Base-by-base conservation (phyloP, 2,797 vertebrate species). In the Limnodromus scolopaceus region DNA sequence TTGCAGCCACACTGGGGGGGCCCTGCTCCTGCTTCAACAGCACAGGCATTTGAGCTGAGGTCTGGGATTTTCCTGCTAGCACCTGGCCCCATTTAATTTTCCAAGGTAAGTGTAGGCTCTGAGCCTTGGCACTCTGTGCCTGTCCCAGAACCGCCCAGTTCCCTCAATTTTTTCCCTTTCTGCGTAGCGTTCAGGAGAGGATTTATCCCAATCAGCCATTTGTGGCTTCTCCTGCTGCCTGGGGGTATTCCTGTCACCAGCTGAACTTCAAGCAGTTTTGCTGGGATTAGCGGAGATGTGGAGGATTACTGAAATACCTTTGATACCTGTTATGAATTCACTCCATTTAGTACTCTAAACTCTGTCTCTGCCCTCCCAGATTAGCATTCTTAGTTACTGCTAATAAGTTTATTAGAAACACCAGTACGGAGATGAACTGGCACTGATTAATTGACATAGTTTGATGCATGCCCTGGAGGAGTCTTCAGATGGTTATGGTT, bases 401-500 rank as follows among this genome's bases (percentile, higher is more conserved):
- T 79, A 28, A 36, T 27, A 48, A 55, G 16, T 84, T 70, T 54
- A 27, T 82, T 63, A 41, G 36, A 32, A 83, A 38, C 66, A 30
- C 34, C 12, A 22, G n/a, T 28, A 34, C 1, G 4, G 45, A 74
- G 43, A 23, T 60, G 60, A 66, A n/a, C 28, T 0, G 3, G 38
- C 0, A 0, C 58, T 41, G 66, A 45, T 61, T 23, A 84, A 48
- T 18, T 72, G 34, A n/a, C 28, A 3, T 3, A 5, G 6, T 53
- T 69, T 49, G 49, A 69, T 79, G 27, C 12, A 8, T 28, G 38
- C 45, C 2, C 0, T 1, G 5, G 45, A 84, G 22, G 24, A 82
- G 32, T 32, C 74, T 72, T 84, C 38, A 54, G 19, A 7, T 14
- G 5, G 51, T 32, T 70, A 28, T 8, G 7, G 1, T 39, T 74